Percentiles rank a stretch among this genome's conserved stretches.
phyloP scores from a whole-genome alignment of 2,113 vertebrate genomes.

The Cavia porcellus region DNA sequence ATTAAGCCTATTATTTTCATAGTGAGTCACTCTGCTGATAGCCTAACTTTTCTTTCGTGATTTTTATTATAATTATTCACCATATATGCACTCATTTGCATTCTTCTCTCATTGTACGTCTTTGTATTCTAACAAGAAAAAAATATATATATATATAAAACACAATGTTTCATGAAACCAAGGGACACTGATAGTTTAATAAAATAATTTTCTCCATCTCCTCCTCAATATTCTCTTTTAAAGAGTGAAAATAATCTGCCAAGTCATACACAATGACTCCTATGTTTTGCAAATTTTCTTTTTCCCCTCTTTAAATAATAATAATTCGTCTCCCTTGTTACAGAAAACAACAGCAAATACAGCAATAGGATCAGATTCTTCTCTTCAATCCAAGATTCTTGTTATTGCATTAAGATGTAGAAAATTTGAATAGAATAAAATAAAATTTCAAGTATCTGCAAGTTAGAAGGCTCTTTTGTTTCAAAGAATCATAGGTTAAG shows the following conservation, averaged over 20 bases:
- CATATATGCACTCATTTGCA: not conserved
- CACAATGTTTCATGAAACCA: not conserved
- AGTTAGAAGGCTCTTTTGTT: not conserved
- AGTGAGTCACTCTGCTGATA: not conserved
- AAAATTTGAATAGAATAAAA: not conserved
- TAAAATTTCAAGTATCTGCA: not conserved
- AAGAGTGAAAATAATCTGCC: not conserved
- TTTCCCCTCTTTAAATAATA: not conserved
- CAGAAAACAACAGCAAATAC: not conserved
- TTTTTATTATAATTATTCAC: not conserved
- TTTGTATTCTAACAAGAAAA: not conserved
- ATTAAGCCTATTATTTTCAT: not conserved
- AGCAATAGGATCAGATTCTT: not conserved
- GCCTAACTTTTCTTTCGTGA: not conserved
- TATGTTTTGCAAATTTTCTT: not conserved
- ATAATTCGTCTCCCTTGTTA: not conserved
- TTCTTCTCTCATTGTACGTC: not conserved
- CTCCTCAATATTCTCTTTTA: not conserved
- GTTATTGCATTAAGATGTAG: not conserved
- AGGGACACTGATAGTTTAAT: not conserved
- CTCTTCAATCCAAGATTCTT: not conserved
- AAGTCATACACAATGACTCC: not conserved
- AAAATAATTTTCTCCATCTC: not conserved
- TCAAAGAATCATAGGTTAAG: not conserved
- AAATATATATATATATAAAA: no score